Percentiles rank a stretch among this genome's conserved stretches.
Evolutionary conservation across 2,113 vertebrate species (phyloP).

Genomic region (Athene noctua): DNA sequence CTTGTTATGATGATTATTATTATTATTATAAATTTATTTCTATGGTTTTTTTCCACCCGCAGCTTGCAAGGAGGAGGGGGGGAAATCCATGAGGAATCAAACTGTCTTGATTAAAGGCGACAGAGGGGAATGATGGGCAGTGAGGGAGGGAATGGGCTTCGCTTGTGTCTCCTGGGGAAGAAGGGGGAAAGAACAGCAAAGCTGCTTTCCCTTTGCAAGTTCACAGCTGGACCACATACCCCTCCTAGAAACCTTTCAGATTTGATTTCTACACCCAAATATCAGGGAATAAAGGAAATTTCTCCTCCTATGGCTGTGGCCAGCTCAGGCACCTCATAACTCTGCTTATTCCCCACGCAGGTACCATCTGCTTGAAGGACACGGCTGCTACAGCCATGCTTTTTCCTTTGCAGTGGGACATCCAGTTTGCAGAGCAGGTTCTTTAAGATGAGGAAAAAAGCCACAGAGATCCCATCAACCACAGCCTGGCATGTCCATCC

Average conservation of each 20-base stretch:
- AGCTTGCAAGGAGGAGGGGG: background rate
- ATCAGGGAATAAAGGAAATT: background rate
- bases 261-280: background rate
- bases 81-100: background rate
- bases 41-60: no score
- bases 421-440: no score
- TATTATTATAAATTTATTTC: background rate
- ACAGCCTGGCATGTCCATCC: background rate
- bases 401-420: background rate
- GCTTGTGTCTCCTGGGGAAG: background rate
- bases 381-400: accelerated
- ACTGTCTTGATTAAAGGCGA: background rate
- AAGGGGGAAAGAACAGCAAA: background rate
- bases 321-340: background rate
- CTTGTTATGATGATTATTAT: background rate
- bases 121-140: background rate
- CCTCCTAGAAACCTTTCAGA: background rate
- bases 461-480: background rate
- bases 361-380: background rate
- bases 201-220: background rate
- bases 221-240: accelerated
- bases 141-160: background rate
- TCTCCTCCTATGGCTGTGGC: accelerated
- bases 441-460: background rate
- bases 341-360: accelerated